Conservation (phyloP, 2,888 invertebrate species). For the Caenorhabditis sp. region DNA sequence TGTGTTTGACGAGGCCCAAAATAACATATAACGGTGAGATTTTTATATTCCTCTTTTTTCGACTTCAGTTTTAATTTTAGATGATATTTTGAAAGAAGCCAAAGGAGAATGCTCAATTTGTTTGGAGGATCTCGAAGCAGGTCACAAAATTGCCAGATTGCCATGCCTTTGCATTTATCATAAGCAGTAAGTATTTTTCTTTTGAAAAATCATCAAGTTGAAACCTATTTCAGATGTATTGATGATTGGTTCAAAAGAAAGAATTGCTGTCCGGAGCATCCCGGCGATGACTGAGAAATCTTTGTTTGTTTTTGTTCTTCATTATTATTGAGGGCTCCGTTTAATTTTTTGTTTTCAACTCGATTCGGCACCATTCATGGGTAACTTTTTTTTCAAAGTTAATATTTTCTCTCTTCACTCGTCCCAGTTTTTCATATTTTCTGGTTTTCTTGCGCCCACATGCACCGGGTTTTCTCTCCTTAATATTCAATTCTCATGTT, state of each 20-base stretch:
- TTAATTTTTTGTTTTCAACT: slow-evolving; percentile 6
- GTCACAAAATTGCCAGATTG: slow-evolving; percentile 97
- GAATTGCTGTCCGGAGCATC: slow-evolving; percentile 98
- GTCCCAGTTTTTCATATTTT: slow-evolving; percentile 32
- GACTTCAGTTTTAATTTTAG: slow-evolving; percentile 86
- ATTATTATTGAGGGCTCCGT: not conserved
- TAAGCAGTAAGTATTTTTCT: slow-evolving; percentile 89
- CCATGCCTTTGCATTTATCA: slow-evolving; percentile 99
- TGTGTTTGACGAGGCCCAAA: slow-evolving; percentile 99
- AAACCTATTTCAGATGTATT: slow-evolving; percentile 95
- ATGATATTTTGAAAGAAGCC: slow-evolving; percentile 95
- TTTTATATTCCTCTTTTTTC: slow-evolving; percentile 3
- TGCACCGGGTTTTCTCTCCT: slow-evolving; percentile 36
- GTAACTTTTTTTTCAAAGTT: slow-evolving; percentile 12
- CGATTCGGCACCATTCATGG: slow-evolving; percentile 47
- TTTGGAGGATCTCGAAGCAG: slow-evolving; percentile 95
- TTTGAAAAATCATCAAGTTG: no score
- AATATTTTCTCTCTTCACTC: not conserved
- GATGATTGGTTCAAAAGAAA: slow-evolving; percentile 99
- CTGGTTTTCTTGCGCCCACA: slow-evolving; percentile 49
- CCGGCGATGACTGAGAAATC: slow-evolving; percentile 88
- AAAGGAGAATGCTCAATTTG: slow-evolving; percentile 99
- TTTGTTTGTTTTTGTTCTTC: not conserved
- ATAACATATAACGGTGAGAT: slow-evolving; percentile 97
- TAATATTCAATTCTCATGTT: slow-evolving; percentile 19